These are phyloP conservation scores for Neotoma lepida DNA, from an alignment of 2,113 vertebrate species.

Conservation along the genomic window DNA sequence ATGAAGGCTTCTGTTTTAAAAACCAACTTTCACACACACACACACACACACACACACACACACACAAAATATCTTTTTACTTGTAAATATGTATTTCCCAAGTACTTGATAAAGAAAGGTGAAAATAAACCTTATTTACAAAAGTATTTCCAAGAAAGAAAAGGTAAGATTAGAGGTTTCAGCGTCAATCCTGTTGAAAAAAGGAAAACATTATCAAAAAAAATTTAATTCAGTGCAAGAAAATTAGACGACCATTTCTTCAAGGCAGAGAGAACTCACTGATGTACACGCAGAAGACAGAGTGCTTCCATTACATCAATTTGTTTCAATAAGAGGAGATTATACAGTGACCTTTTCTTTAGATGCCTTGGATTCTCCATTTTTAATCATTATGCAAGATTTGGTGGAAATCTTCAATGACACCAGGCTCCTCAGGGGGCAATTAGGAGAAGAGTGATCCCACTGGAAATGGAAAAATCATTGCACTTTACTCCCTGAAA, in stretches of 20 bases:
- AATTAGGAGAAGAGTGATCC: constrained; percentile 91
- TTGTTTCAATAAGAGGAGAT: constrained; percentile 92
- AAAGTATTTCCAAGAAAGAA: constrained; percentile 69
- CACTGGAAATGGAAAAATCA: constrained; percentile 84
- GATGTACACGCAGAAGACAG: constrained; percentile 81
- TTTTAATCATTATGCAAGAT: constrained; percentile 94
- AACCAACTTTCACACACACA: background rate
- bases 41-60: background rate
- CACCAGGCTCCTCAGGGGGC: constrained; percentile 89
- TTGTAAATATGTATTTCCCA: constrained; percentile 38
- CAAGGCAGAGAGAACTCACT: background rate
- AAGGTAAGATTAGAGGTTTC: constrained; percentile 15
- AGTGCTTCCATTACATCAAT: constrained; percentile 89
- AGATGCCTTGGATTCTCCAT: constrained; percentile 89
- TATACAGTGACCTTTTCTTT: constrained; percentile 93
- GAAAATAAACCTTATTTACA: constrained; percentile 75
- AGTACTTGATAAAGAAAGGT: constrained; percentile 54
- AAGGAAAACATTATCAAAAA: constrained; percentile 67
- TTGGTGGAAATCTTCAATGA: constrained; percentile 86
- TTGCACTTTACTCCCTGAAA: constrained; percentile 77
- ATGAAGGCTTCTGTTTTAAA: background rate
- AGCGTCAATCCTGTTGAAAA: constrained; percentile 55
- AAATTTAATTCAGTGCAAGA: constrained; percentile 44
- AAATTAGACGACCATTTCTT: constrained; percentile 31
- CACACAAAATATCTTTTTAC: background rate